Conservation (phyloP, 2,888 invertebrate species). For the Rutpela maculata region DNA sequence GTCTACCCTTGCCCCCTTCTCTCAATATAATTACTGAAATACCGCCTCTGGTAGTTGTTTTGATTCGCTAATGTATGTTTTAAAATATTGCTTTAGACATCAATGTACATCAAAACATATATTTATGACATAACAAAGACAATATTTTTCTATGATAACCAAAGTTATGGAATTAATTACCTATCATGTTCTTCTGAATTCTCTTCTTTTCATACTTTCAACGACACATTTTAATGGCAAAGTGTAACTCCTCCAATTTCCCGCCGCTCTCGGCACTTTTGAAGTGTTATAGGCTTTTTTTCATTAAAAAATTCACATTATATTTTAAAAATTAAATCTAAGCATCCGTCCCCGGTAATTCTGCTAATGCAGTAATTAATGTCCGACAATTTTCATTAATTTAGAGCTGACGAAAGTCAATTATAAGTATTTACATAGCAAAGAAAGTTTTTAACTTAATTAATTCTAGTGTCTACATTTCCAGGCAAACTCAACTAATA, state of each 20-base stretch:
- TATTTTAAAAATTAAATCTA: background rate
- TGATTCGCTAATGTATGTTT: too few species aligned
- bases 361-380: background rate
- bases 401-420: constrained; percentile 20
- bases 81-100: too few species aligned
- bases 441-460: constrained; percentile 43
- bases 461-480: constrained; percentile 42
- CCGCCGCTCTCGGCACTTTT: background rate
- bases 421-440: constrained; percentile 17
- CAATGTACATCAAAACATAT: too few species aligned
- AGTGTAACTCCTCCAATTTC: background rate
- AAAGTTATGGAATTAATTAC: too few species aligned
- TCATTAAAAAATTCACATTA: background rate
- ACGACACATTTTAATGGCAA: background rate
- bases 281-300: background rate
- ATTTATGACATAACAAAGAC: too few species aligned
- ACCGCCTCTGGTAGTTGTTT: too few species aligned
- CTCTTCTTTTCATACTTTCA: too few species aligned
- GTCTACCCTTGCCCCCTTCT: too few species aligned
- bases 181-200: too few species aligned
- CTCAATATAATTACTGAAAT: too few species aligned
- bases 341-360: background rate
- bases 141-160: too few species aligned
- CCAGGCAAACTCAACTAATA: constrained; percentile 43
- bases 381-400: constrained; percentile 18